These are phyloP conservation scores for Microplitis deprimator DNA, from an alignment of 2,888 invertebrate species.

Conservation along the genomic window DNA sequence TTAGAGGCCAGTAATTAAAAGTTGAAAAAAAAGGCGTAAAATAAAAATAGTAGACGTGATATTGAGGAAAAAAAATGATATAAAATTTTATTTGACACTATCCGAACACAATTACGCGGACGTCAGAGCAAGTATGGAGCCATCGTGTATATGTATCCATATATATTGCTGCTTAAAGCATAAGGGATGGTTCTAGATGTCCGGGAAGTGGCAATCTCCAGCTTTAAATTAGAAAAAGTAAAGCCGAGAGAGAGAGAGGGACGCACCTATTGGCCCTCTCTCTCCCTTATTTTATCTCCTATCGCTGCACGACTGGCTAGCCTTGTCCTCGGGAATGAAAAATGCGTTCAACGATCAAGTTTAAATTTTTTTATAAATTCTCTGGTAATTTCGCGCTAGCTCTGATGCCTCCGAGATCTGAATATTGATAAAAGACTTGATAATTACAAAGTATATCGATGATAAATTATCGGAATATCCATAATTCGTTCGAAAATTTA, in stretches of 20 bases:
- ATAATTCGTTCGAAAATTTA: no score
- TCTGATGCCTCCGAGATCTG: not conserved
- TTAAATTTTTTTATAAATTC: not conserved
- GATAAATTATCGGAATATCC: not conserved
- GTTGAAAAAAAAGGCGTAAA: not conserved
- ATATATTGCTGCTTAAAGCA: slow-evolving; percentile 68
- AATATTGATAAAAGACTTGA: not conserved
- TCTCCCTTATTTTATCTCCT: slow-evolving; percentile 33
- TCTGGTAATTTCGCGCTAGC: not conserved
- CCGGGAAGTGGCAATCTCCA: slow-evolving; percentile 40
- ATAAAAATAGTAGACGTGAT: no score
- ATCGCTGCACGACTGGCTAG: slow-evolving; percentile 40
- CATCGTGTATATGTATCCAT: slow-evolving; percentile 52
- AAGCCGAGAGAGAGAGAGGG: not conserved
- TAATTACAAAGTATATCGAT: not conserved
- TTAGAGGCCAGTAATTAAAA: not conserved
- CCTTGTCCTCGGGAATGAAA: slow-evolving; percentile 36
- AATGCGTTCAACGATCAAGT: slow-evolving; percentile 19
- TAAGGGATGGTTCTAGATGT: slow-evolving; percentile 42
- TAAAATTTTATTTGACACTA: not conserved
- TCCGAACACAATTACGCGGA: not conserved
- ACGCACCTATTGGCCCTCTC: slow-evolving; percentile 22
- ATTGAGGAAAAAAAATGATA: not conserved
- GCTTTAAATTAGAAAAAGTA: slow-evolving; percentile 48
- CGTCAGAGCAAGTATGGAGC: not conserved